phyloP scores from a whole-genome alignment of 2,797 vertebrate species.

The Brachymystax lenok region DNA sequence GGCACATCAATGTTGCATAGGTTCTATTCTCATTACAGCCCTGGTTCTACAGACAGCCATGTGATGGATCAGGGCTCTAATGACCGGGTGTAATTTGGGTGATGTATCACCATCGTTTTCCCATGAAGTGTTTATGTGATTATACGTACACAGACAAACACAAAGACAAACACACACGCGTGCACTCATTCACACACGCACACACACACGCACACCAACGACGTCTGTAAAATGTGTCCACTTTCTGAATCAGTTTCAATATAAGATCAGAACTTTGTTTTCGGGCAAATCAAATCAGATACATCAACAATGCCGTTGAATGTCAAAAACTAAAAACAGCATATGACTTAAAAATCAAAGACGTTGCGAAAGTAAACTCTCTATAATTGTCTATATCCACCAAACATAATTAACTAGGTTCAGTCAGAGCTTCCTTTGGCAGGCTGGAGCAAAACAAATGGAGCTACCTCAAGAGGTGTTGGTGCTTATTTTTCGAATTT shows the following conservation, averaged over 20 bases:
- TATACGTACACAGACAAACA: constrained; percentile 65
- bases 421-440: constrained; percentile 41
- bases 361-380: not conserved
- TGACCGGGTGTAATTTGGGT: constrained; percentile 77
- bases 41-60: constrained; percentile 66
- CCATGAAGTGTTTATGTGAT: constrained; percentile 75
- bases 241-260: not conserved
- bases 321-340: not conserved
- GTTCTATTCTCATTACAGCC: constrained; percentile 73
- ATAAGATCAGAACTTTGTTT: not conserved
- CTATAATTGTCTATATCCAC: constrained; percentile 4
- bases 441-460: constrained; percentile 73
- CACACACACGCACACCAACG: not conserved
- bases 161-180: constrained; percentile 49
- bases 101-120: constrained; percentile 73
- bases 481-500: constrained; percentile 80
- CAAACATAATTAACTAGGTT: constrained; percentile 47
- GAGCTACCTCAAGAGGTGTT: constrained; percentile 71
- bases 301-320: not conserved
- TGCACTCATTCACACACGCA: constrained; percentile 1
- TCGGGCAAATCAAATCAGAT: not conserved
- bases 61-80: constrained; percentile 73
- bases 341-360: not conserved
- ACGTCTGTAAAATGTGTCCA: not conserved
- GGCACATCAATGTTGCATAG: constrained; percentile 73